phyloP scores from a whole-genome alignment of 2,797 vertebrate species.

The Cuniculus paca region DNA sequence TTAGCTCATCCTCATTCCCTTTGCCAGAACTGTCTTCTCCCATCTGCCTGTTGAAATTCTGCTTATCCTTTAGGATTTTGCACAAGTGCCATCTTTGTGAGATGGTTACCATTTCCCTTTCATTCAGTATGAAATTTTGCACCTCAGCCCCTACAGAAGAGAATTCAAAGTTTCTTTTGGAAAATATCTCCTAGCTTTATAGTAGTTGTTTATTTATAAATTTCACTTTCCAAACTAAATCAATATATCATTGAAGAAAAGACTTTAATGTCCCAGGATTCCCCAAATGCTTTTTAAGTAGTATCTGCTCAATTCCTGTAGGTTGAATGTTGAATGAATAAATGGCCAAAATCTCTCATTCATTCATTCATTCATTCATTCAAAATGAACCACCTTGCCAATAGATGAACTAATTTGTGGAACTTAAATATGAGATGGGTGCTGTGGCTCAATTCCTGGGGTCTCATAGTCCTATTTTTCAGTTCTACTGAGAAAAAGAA shows the following conservation, averaged over 20 bases:
- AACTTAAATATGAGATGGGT: neutral
- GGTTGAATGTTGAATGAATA: conserved; percentile 33
- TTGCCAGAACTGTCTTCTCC: conserved; percentile 11
- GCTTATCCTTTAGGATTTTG: conserved; percentile 47
- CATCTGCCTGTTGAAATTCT: conserved; percentile 53
- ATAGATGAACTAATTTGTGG: neutral
- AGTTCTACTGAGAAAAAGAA: conserved; percentile 41
- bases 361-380: conserved; percentile 39
- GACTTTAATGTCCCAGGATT: neutral
- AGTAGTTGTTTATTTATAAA: conserved; percentile 36
- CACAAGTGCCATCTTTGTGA: neutral
- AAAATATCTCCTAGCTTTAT: conserved; percentile 30
- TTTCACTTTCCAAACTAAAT: conserved; percentile 38
- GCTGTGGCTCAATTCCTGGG: neutral
- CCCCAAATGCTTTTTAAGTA: neutral
- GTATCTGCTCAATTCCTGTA: neutral
- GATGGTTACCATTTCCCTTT: conserved; percentile 24
- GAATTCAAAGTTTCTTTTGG: conserved; percentile 21
- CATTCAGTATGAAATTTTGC: conserved; percentile 36
- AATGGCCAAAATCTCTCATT: conserved; percentile 48
- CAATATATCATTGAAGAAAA: neutral
- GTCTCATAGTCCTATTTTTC: neutral
- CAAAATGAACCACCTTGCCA: neutral
- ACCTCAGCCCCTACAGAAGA: neutral
- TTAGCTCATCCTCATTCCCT: conserved; percentile 3